Base-by-base conservation (phyloP, 2,113 vertebrate species). In the Vireo altiloquus region DNA sequence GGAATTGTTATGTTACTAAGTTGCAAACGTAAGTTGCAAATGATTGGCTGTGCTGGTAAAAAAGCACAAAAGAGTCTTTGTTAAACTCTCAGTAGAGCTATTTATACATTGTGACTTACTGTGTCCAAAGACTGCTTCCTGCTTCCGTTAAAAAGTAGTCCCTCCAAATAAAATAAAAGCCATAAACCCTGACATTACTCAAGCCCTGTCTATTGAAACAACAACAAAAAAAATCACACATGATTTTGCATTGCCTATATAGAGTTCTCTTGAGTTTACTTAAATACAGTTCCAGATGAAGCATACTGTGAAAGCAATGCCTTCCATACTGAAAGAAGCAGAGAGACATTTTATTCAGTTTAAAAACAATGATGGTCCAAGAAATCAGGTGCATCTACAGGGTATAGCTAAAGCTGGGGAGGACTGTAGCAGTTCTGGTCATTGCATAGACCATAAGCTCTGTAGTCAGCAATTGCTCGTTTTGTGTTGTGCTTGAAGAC, bases 121-220 rank as follows among this genome's bases (percentile, higher is more conserved):
- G 82, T 95, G 82, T 95, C 96, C 93, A 97, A 97, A 87, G 89
- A 76, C 63, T 75, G 86, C 94, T 97, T 97, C 92, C 82, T 96
- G 92, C 90, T 92, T 96, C 96, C 85, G 6, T 95, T 89, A 93
- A 96, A 95, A 93, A 79, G 82, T 87, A 84, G 87, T 93, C 69
- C 81, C 89, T 96, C 75, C 88, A 97, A 97, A 98, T 97, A 97
- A 98, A 97, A 95, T 95, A 96, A 86, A 95, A 94, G 57, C 88
- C 63, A 95, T 96, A 97, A 97, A 96, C 94, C 70, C 78, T 79
- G 92, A 87, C 86, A 57, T 74, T 92, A 94, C 59, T 96, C 94
- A 96, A 95, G 81, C 25, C 50, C 72, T 89, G 82, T 92, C 89
- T 95, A 82, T 75, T 95, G 92, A 97, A 97, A 96, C 72, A 94